Evolutionary conservation across 2,888 invertebrate genomes (phyloP).

Genomic region (Synergus laeviventris): DNA sequence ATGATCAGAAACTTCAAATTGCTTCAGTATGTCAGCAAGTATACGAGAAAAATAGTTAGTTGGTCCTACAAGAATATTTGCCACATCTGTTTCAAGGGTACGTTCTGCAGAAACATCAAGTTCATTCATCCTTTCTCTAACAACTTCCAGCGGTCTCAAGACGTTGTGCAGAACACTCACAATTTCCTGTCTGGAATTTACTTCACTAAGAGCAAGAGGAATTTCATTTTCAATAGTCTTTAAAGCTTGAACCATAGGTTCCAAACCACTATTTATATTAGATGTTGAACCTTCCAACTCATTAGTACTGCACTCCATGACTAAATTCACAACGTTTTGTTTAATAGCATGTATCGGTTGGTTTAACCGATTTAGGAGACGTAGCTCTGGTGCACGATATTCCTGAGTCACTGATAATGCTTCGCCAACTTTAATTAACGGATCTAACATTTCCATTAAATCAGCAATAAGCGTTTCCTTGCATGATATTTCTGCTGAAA

Average conservation of each 20-base stretch:
- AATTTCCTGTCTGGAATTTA: slow-evolving; percentile 58
- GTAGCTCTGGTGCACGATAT: slow-evolving; percentile 60
- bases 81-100: slow-evolving; percentile 61
- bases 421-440: slow-evolving; percentile 55
- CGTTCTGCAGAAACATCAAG: slow-evolving; percentile 55
- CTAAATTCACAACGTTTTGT: slow-evolving; percentile 53
- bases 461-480: slow-evolving; percentile 49
- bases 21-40: slow-evolving; percentile 54
- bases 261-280: slow-evolving; percentile 44
- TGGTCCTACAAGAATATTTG: slow-evolving; percentile 59
- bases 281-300: slow-evolving; percentile 44
- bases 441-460: slow-evolving; percentile 53
- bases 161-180: slow-evolving; percentile 60
- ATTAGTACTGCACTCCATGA: slow-evolving; percentile 50
- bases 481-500: slow-evolving; percentile 44
- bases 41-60: slow-evolving; percentile 51
- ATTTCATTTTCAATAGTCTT: slow-evolving; percentile 57
- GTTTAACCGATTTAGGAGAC: slow-evolving; percentile 60
- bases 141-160: slow-evolving; percentile 60
- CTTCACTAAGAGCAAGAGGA: slow-evolving; percentile 55
- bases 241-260: slow-evolving; percentile 49
- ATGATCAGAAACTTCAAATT: slow-evolving; percentile 50
- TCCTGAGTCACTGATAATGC: slow-evolving; percentile 54
- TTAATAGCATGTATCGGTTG: slow-evolving; percentile 60
- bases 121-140: slow-evolving; percentile 59